Base-by-base conservation (phyloP, 1,140 invertebrate species). In the Uloborus diversus region DNA sequence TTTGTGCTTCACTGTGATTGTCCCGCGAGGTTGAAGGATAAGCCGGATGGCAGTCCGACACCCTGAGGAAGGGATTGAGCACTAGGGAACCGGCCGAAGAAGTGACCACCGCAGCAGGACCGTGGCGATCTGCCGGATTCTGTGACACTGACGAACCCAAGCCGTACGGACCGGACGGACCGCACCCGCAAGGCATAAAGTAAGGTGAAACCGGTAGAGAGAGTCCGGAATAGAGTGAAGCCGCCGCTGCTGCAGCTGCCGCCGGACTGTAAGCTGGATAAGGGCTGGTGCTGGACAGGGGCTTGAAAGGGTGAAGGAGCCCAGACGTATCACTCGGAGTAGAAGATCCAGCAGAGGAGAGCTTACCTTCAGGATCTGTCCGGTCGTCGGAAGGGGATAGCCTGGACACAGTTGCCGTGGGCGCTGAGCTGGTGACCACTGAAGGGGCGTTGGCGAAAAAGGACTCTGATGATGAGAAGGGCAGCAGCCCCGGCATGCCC, bases 121-220 rank as follows among this genome's bases (percentile, higher is more conserved):
- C 56, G 64, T 66, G 64, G 11, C 64, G 20, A 11, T 68, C 62
- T 5, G 30, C 27, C 11, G 62, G 69, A 64, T 68, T 69, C 32
- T 30, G 47, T 4, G 65, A 57, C 3, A 59, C 57, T 7, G 65
- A 69, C 1, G 66, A 62, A 25, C 53, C 53, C 42, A 81, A 49
- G 7, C 79, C 69, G 51, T 80, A 80, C 9, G 71, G 71, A 0
- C 68, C 68, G 27, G 73, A 78, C 28, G 81, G 81, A 17, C 81
- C 81, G 32, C 81, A 81, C 9, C 81, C 81, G 35, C 81, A 81
- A 14, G 81, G 73, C 81, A 81, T 81, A 57, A 81, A 73, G 42
- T 78, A 81, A 5, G 81, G 62, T 14, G 79, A 61, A 1, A 81
- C 61, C 11, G 69, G 79, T 0, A 81, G 70, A 3, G 61, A 53